Base-by-base conservation (phyloP, 2,113 vertebrate species). In the Cebus imitator region DNA sequence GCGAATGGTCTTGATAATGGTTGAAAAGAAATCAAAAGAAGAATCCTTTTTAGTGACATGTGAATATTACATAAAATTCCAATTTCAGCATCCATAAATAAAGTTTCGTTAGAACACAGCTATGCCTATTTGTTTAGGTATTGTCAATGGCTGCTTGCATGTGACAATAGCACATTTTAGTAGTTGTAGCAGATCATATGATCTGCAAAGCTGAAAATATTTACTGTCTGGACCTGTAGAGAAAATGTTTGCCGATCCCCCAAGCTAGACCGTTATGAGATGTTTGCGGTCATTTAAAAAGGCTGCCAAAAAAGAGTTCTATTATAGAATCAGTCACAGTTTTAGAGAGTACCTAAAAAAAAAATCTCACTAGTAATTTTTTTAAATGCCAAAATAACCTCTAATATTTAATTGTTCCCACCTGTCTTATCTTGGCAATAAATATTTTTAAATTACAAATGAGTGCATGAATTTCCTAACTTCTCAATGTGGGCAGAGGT, bases 11-110 rank as follows among this genome's bases (percentile, higher is more conserved):
- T 89, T 85, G 23, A 61, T 87, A 93, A 43, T 88, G 5, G 61
- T 55, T 96, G 79, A 91, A 85, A 90, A 84, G 55, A 55, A 70
- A 70, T 52, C 37, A 84, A 81, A 96, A 94, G 21, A 89, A 57
- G 25, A 61, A 70, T 80, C 5, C 37, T 89, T 93, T 89, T 93
- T 73, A 52, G 30, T 87, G 25, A 7, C 66, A 87, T 66, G 45
- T 78, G 57, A 87, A 73, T 48, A 76, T 64, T 73, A 79, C 30
- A 30, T 55, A 80, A 91, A 81, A 70, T 88, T 64, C 20, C 87
- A 83, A 58, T 90, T 43, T 68, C 57, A 58, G 40, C 84, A 13
- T 14, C 43, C 76, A 73, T 52, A 91, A 91, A 83, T 83, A 64
- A 55, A 84, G 27, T 57, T 88, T 91, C 50, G 13, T 72, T 76